Percentiles rank a stretch among this genome's conserved stretches.
phyloP scores from a whole-genome alignment of 2,113 vertebrate genomes.

The Callipepla squamata region DNA sequence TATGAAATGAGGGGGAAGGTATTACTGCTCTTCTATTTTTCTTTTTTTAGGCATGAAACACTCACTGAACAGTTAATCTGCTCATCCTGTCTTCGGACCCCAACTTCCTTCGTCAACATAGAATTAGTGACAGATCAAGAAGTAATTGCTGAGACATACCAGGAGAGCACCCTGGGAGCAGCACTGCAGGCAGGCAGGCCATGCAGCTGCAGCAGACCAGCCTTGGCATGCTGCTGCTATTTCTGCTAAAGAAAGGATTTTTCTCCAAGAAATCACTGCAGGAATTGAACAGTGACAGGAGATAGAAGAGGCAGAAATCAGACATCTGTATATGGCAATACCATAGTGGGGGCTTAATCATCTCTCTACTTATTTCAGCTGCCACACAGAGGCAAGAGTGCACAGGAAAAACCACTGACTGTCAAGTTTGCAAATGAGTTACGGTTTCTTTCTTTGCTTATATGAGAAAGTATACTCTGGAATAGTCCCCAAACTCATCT shows the following conservation, averaged over 20 bases:
- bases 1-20: background rate
- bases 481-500: background rate
- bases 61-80: background rate
- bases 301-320: conserved; percentile 51
- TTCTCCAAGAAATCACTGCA: conserved; percentile 38
- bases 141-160: background rate
- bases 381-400: conserved; percentile 31
- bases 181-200: background rate
- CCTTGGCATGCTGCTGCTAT: conserved; percentile 18
- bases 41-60: background rate
- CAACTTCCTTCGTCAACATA: background rate
- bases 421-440: conserved; percentile 30
- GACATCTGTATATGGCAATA: conserved; percentile 21
- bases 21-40: background rate
- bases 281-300: conserved; percentile 35
- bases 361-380: conserved; percentile 39
- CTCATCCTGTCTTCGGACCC: background rate
- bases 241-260: conserved; percentile 50
- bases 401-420: background rate
- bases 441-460: conserved; percentile 4
- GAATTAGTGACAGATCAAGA: conserved; percentile 19
- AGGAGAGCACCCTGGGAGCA: background rate
- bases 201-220: background rate
- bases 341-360: conserved; percentile 54
- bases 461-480: background rate